These are phyloP conservation scores for Saxicola maurus DNA, from an alignment of 2,797 vertebrate species.

Conservation along the genomic window DNA sequence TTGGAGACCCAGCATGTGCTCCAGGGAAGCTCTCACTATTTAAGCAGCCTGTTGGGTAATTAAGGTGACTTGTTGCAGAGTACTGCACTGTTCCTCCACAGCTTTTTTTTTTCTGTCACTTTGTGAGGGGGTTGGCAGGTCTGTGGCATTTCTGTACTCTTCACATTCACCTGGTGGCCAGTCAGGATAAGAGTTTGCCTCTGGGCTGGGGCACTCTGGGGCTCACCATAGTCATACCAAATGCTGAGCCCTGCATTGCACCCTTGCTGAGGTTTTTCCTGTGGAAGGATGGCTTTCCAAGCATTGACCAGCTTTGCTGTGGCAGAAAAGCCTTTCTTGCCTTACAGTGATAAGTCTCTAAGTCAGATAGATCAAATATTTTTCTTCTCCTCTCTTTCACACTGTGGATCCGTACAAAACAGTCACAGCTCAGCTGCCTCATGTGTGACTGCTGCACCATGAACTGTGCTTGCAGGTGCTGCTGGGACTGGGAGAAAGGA, in stretches of 20 bases:
- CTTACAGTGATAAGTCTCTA: neutral
- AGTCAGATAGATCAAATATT: neutral
- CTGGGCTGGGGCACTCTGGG: neutral
- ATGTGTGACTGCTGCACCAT: neutral
- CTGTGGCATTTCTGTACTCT: neutral
- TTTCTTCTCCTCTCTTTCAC: neutral
- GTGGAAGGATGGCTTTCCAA: neutral
- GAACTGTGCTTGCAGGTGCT: neutral
- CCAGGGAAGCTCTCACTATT: neutral
- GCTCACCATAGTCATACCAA: neutral
- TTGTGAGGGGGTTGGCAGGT: neutral
- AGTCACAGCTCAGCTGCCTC: neutral
- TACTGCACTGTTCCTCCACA: neutral
- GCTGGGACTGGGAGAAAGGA: neutral
- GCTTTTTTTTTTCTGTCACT: neutral
- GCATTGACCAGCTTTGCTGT: neutral
- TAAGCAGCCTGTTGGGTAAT: neutral
- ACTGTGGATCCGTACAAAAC: rapidly evolving
- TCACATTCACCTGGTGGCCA: neutral
- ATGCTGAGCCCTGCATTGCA: neutral
- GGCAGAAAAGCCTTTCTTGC: neutral
- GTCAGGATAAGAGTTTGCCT: neutral
- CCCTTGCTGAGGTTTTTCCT: neutral
- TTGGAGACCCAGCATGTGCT: neutral
- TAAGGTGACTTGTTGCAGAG: neutral